phyloP scores from a whole-genome alignment of 2,888 invertebrate species.

The Eupithecia exiguata region DNA sequence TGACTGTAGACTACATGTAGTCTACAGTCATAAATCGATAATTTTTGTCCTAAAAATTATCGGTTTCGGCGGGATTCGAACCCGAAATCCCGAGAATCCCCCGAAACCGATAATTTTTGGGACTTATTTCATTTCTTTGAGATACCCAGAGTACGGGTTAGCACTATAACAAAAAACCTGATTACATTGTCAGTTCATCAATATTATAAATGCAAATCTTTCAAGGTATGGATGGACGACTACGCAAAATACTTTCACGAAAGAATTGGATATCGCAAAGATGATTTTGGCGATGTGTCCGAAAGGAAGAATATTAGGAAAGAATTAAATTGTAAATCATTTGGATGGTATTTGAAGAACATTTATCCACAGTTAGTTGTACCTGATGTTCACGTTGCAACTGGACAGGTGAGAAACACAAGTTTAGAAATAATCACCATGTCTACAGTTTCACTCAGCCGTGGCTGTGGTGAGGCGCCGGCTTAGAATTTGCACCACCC shows the following conservation, averaged over 20 bases:
- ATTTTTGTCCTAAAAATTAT: too few relatives aligned
- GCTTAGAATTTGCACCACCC: too few relatives aligned
- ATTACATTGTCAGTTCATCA: too few relatives aligned
- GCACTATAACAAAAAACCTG: too few relatives aligned
- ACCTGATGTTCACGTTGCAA: constrained; percentile 95
- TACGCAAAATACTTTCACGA: constrained; percentile 98
- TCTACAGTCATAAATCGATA: too few relatives aligned
- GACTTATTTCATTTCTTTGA: too few relatives aligned
- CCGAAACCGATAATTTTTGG: too few relatives aligned
- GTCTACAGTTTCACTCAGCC: background rate
- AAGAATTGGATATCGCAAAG: constrained; percentile 94
- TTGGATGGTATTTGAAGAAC: constrained; percentile 98
- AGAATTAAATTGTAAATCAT: constrained; percentile 94
- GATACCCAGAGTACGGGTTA: too few relatives aligned
- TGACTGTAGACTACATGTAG: too few relatives aligned
- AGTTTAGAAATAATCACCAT: background rate
- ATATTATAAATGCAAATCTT: background rate
- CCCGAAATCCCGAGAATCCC: too few relatives aligned
- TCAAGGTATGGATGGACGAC: constrained; percentile 95
- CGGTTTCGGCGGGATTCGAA: too few relatives aligned
- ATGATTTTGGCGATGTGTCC: constrained; percentile 95
- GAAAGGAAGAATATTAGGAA: constrained; percentile 90
- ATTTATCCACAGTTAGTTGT: constrained; percentile 98
- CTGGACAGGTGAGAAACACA: constrained; percentile 92
- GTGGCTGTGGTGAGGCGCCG: too few relatives aligned